Conservation (phyloP, 2,888 invertebrate genomes). For the Synanthedon formicaeformis region DNA sequence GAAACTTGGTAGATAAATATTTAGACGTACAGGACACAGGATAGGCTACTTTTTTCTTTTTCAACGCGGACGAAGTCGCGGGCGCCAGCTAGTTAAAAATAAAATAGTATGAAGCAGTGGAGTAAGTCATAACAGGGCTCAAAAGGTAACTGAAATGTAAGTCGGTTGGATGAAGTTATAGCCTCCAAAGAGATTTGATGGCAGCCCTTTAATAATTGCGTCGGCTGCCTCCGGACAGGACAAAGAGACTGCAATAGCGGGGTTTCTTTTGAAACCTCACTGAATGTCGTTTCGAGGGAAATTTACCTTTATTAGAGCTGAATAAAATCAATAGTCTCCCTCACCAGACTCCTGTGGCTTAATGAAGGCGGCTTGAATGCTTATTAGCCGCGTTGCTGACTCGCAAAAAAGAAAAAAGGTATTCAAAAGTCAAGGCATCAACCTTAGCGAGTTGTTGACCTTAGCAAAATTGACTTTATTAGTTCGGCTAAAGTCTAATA, state of each 20-base stretch:
- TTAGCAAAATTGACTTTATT: too few relatives aligned
- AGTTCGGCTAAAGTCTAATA: too few relatives aligned
- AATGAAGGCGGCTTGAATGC: constrained; percentile 50
- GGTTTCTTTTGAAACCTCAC: constrained; percentile 37
- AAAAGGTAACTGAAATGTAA: constrained; percentile 19
- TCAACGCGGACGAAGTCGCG: too few relatives aligned
- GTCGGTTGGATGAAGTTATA: constrained; percentile 12
- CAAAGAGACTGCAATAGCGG: constrained; percentile 36
- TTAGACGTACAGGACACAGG: too few relatives aligned
- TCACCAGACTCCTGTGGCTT: constrained; percentile 30
- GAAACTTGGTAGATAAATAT: too few relatives aligned
- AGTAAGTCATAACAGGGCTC: background rate
- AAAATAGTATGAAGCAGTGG: too few relatives aligned
- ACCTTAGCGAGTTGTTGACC: too few relatives aligned
- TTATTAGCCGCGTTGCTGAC: constrained; percentile 47
- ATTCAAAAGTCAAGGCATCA: too few relatives aligned
- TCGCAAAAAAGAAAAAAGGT: constrained; percentile 17
- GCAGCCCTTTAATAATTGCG: constrained; percentile 32
- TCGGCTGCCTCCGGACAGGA: constrained; percentile 14
- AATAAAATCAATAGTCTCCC: constrained; percentile 51
- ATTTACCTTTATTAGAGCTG: constrained; percentile 50
- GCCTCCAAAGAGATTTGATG: constrained; percentile 23
- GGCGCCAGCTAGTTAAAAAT: too few relatives aligned
- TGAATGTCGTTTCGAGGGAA: constrained; percentile 29
- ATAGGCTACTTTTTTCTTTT: too few relatives aligned